Base-by-base conservation (phyloP, 2,797 vertebrate species). In the Mionectes olivaceus region DNA sequence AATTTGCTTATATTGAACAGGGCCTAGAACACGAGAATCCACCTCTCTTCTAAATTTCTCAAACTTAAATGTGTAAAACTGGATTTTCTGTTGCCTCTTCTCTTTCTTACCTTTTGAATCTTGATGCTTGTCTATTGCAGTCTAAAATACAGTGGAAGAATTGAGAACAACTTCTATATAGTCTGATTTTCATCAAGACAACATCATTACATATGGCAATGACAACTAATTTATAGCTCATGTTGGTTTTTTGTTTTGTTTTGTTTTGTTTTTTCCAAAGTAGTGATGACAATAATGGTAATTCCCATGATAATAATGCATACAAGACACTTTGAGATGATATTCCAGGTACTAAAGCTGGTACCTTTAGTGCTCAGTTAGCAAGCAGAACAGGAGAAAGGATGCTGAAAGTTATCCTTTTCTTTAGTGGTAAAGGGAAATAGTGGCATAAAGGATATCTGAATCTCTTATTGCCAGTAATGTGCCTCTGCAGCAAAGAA, bases 191-290 rank as follows among this genome's bases (percentile, higher is more conserved):
- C n/a, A 61, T 44, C 32, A 41, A 57, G 21, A 18, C 11, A 50
- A 23, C 12, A 19, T 37, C 18, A 18, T 46, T 50, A 35, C 19
- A 12, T 41, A 32, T 35, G 52, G 10, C 27, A 37, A 63, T 67
- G 27, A 11, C 4, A 27, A 12, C 1, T 4, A 28, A 47, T 18
- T 35, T 52, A 44, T 79, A 56, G 61, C 8, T 61, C n/a, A 13
- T 61, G 4, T 44, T 71, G 11, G 0, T 1, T 74, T 18, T 50
- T 55, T 32, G 6, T 19, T 88, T 68, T 41, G 7, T 1, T 18
- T 22, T 1, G 1, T 1, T 24, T 37, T 30, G 43, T 33, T 3
- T 1, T 3, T 1, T 0, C 33, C 21, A 13, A 53, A 44, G 4
- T 41, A 28, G 5, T 57, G 39, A 25, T 61, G 18, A 25, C 23